Base-by-base conservation (phyloP, 2,797 vertebrate species). In the Oreonectes daqikongensis region DNA sequence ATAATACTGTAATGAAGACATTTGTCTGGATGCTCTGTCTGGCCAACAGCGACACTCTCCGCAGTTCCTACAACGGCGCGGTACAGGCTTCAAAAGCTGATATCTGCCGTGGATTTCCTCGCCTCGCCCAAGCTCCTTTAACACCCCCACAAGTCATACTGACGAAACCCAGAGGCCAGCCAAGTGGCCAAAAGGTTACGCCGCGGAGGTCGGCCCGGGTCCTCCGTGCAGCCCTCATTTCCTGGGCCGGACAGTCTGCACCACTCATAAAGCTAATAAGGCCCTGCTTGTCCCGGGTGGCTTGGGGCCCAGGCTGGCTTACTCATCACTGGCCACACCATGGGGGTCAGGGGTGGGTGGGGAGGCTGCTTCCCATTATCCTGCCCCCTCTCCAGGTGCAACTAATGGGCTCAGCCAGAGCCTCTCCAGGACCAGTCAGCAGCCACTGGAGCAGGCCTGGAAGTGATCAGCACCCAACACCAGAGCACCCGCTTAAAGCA, bases 181-280 rank as follows among this genome's bases (percentile, higher is more conserved):
- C 85, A 81, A 88, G 89, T 90, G 87, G 82, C 84, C 90, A 92
- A 92, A 92, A 90, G 94, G 93, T 94, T 94, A 94, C 63, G 57
- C 84, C 48, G 63, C 86, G 79, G 87, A 92, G 94, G 95, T 94
- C 93, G 87, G 84, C 84, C 66, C 46, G 4, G 85, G 90, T 93
- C 91, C 91, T 86, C 84, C 87, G 85, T 53, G 88, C 90, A 94
- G 92, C 90, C 83, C 93, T 96, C 94, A 96, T 96, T 97, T 97
- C 95, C 95, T 95, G 95, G 88, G 89, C 88, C 87, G 93, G 93
- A 93, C 93, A 91, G 87, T 92, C 92, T 88, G 92, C 89, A 90
- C 90, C 85, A 90, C 92, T 94, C 93, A 94, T 94, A 94, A 94
- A 93, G 93, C 94, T 95, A 95, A 96, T 95, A 91, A 95, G 94